Conservation (phyloP, 2,797 vertebrate species). For the Fratercula arctica region DNA sequence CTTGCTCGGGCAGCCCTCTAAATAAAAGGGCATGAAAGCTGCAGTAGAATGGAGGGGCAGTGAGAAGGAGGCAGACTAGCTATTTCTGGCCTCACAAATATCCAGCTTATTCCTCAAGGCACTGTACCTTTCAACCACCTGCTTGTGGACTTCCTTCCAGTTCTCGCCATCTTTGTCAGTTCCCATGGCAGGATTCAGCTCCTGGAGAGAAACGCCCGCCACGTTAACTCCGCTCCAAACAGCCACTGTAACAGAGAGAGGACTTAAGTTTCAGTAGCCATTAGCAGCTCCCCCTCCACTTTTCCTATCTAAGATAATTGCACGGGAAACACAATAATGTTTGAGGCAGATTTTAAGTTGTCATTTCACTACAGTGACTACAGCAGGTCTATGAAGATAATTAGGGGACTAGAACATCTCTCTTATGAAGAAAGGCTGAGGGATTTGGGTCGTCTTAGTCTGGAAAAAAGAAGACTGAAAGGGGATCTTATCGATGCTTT, state of each 20-base stretch:
- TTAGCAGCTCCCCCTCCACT: not conserved
- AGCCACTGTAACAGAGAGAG: slow-evolving; percentile 80
- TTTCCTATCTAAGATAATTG: not conserved
- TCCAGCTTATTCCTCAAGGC: not conserved
- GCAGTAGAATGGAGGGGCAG: not conserved
- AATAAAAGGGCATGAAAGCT: not conserved
- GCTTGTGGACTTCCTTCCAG: slow-evolving; percentile 93
- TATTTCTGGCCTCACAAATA: not conserved
- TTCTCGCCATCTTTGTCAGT: slow-evolving; percentile 86
- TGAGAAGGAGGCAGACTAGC: not conserved
- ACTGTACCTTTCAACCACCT: slow-evolving; percentile 91
- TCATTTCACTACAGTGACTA: not conserved
- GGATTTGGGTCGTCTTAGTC: too few relatives aligned
- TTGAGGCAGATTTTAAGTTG: not conserved
- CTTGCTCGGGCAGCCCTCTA: not conserved
- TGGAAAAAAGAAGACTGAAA: too few relatives aligned
- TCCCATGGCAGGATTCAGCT: slow-evolving; percentile 90
- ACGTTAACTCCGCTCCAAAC: slow-evolving; percentile 96
- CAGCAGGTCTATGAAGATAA: too few relatives aligned
- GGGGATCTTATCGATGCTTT: too few relatives aligned
- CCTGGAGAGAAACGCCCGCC: slow-evolving; percentile 91
- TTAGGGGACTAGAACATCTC: too few relatives aligned
- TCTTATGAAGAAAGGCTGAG: too few relatives aligned
- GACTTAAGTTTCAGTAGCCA: not conserved
- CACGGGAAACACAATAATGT: not conserved